Evolutionary conservation across 2,888 invertebrate species (phyloP).

Genomic region (Sphinx pinastri): DNA sequence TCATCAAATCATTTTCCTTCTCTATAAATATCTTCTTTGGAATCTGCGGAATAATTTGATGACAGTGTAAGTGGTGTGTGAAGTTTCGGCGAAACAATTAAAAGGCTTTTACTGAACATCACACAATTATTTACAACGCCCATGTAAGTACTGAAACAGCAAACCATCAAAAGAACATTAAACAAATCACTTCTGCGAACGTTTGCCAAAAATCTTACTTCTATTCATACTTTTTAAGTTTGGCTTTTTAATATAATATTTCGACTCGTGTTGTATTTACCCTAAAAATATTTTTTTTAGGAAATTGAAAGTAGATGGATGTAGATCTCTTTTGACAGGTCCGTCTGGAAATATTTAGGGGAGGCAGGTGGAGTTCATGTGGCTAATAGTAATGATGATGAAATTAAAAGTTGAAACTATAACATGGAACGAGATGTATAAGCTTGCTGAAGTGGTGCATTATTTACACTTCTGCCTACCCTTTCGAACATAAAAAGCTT

Average conservation of each 20-base stretch:
- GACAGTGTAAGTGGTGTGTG: no score
- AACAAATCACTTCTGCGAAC: background rate
- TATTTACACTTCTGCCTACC: no score
- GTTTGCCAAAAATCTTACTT: slow-evolving; percentile 17
- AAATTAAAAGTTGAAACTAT: background rate
- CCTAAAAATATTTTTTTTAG: background rate
- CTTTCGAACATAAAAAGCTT: no score
- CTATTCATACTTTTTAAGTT: slow-evolving; percentile 1
- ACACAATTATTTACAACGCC: background rate
- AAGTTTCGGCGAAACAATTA: slow-evolving; percentile 2
- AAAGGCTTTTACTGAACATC: slow-evolving; percentile 4
- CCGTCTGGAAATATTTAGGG: no score
- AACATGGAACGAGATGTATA: no score
- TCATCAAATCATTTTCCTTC: no score
- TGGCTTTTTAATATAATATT: background rate
- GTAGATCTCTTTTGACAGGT: no score
- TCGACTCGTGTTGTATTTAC: background rate
- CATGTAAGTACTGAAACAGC: background rate
- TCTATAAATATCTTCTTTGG: no score
- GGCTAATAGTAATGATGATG: no score
- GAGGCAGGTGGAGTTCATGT: no score
- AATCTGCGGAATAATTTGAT: no score
- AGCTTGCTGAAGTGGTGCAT: no score
- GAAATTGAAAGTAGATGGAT: background rate
- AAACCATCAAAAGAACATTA: background rate